These are phyloP conservation scores for Hippocampus kuda DNA, from an alignment of 2,797 vertebrate genomes.

Conservation along the genomic window DNA sequence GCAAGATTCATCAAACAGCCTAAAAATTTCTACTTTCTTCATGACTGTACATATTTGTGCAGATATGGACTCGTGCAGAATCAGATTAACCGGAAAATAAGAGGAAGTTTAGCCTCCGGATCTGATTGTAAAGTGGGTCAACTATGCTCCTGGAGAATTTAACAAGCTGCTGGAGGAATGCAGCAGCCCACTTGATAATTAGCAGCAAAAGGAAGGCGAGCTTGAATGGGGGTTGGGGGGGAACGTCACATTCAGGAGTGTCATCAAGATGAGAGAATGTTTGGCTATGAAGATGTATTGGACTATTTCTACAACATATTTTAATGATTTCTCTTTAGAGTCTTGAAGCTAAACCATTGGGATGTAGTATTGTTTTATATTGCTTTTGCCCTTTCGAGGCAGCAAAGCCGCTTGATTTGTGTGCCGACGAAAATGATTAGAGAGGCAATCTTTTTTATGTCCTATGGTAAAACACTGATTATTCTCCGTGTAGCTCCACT, in stretches of 20 bases:
- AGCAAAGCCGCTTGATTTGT: slow-evolving; percentile 27
- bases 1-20: too few species aligned
- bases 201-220: slow-evolving; percentile 50
- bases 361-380: slow-evolving; percentile 11
- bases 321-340: neutral
- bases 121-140: slow-evolving; percentile 70
- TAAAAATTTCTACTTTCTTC: neutral
- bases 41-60: neutral
- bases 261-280: slow-evolving; percentile 34
- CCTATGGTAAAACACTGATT: slow-evolving; percentile 13
- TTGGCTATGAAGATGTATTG: slow-evolving; percentile 36
- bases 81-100: neutral
- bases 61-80: neutral
- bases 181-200: slow-evolving; percentile 62
- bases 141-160: slow-evolving; percentile 63
- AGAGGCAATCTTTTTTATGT: slow-evolving; percentile 21
- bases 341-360: neutral
- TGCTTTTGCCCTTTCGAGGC: slow-evolving; percentile 30
- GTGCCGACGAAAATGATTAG: slow-evolving; percentile 14
- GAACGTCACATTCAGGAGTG: slow-evolving; percentile 28
- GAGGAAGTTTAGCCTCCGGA: slow-evolving; percentile 39
- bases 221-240: slow-evolving; percentile 22
- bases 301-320: slow-evolving; percentile 6
- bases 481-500: slow-evolving; percentile 17
- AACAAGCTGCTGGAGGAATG: slow-evolving; percentile 61